These are phyloP conservation scores for Polypterus senegalus DNA, from an alignment of 2,113 vertebrate species.

Conservation along the genomic window DNA sequence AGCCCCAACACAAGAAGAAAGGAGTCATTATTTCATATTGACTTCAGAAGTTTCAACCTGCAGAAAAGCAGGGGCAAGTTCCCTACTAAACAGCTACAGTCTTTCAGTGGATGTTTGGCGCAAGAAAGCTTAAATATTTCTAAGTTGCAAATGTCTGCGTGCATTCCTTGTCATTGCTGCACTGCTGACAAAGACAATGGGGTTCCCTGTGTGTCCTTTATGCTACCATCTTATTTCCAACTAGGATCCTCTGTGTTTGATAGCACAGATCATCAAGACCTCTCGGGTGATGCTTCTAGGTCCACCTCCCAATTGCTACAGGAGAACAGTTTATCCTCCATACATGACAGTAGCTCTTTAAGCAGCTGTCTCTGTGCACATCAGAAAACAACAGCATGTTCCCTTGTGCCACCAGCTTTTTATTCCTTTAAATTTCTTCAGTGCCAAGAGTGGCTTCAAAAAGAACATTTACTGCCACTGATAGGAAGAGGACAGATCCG, in stretches of 20 bases:
- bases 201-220: conserved; percentile 23
- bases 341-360: background rate
- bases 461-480: conserved; percentile 40
- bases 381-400: conserved; percentile 9
- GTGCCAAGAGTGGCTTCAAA: conserved; percentile 34
- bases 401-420: conserved; percentile 29
- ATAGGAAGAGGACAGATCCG: conserved; percentile 33
- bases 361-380: background rate
- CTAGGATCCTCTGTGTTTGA: conserved; percentile 15
- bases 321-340: conserved; percentile 1
- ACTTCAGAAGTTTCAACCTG: conserved; percentile 26
- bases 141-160: conserved; percentile 5
- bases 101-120: conserved; percentile 9
- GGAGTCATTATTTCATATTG: conserved; percentile 51
- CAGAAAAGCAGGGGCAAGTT: conserved; percentile 22
- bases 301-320: conserved; percentile 8
- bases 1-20: conserved; percentile 52
- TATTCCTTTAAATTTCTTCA: conserved; percentile 38
- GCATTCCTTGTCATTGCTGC: conserved; percentile 14
- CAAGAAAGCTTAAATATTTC: conserved; percentile 14
- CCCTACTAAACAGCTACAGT: conserved; percentile 7
- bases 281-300: background rate
- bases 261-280: conserved; percentile 14
- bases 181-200: conserved; percentile 28
- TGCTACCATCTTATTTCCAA: conserved; percentile 11